Base-by-base conservation (phyloP, 2,888 invertebrate genomes). In the Trimorus sp. region DNA sequence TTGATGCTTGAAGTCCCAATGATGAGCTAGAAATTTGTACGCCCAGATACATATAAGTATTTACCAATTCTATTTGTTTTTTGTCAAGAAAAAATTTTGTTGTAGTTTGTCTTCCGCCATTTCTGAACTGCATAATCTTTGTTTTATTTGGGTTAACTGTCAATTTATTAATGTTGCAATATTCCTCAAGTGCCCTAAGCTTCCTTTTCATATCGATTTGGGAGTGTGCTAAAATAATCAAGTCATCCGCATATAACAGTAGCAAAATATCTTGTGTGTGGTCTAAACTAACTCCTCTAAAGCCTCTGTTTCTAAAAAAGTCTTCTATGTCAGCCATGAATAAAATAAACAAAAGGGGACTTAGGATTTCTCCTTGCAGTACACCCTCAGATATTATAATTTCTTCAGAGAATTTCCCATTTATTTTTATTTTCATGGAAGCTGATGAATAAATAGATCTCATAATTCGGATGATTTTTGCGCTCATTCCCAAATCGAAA, bases 121-220 rank as follows among this genome's bases (percentile, higher is more conserved):
- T 79, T 45, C 69, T 62, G 58, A 84, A 85, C 12, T 83, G 70
- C n/a, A 84, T 66, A 48, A 86, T 83, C 75, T 86, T 86, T 37
- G 85, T 85, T 73, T 85, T 86, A 1, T 8, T 42, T 26, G 79
- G 38, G 58, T 86, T 86, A 12, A 86, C 82, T 56, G 42, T 65
- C 9, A 78, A 58, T 7, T 62, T 48, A 62, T 68, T 84, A 1
- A 7, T 42, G 14, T 74, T 54, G 63, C 85, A 84, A 62, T 83
- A 84, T 42, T 70, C 62, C 51, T 82, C 69, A 5, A 83, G 15
- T 7, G 48, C 53, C 14, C 42, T 48, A 6, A 85, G 69, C 60
- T 63, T 84, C 26, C 36, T 16, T 54, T 83, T 74, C 16, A 85
- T 26, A 3, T 74, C 79, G 6, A 66, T 16, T 12, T 62, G 58